phyloP scores from a whole-genome alignment of 2,797 vertebrate genomes.

The Spea hammondii region DNA sequence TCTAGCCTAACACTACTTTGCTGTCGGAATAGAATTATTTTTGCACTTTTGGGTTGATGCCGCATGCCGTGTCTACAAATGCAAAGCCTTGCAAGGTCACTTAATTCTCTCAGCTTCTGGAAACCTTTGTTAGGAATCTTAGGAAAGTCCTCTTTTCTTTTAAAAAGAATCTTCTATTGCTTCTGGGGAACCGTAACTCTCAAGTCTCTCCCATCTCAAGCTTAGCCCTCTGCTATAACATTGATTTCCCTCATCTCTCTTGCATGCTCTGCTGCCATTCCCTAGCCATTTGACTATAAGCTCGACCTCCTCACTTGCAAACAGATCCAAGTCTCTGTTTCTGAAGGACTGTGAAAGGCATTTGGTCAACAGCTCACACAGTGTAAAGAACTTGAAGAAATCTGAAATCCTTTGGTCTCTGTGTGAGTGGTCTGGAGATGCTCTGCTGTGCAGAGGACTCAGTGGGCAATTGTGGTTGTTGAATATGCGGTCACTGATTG shows the following conservation, averaged over 20 bases:
- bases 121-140: background rate
- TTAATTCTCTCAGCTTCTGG: slow-evolving; percentile 2
- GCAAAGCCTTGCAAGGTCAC: background rate
- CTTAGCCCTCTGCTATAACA: background rate
- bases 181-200: slow-evolving; percentile 8
- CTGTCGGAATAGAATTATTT: no score
- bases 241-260: background rate
- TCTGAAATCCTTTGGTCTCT: background rate
- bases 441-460: background rate
- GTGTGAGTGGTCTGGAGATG: background rate
- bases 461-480: background rate
- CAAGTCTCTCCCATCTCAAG: background rate
- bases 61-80: no score
- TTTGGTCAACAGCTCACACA: background rate
- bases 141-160: slow-evolving; percentile 13
- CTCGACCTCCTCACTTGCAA: background rate
- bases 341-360: background rate
- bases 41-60: no score
- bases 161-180: slow-evolving; percentile 9
- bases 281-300: slow-evolving; percentile 1
- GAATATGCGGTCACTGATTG: background rate
- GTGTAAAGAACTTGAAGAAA: slow-evolving; percentile 7
- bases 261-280: background rate
- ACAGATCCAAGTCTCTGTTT: slow-evolving; percentile 5
- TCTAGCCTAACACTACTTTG: no score